Conservation (phyloP, 2,113 vertebrate genomes). For the Channa argus region DNA sequence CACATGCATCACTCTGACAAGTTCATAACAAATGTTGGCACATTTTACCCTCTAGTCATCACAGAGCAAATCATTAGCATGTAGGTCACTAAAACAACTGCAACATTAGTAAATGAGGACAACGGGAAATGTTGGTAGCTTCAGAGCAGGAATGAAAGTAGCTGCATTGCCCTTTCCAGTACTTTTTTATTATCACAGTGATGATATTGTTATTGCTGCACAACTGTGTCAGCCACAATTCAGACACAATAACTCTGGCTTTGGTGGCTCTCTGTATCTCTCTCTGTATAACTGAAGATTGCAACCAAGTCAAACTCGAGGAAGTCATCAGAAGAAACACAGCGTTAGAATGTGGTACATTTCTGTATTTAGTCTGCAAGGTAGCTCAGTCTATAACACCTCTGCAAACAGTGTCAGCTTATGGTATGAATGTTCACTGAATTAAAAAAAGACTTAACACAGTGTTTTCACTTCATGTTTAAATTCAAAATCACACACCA, state of each 20-base stretch:
- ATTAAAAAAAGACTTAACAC: no score
- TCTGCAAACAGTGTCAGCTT: neutral
- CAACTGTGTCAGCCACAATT: neutral
- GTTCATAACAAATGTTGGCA: conserved; percentile 36
- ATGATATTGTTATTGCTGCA: neutral
- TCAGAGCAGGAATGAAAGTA: neutral
- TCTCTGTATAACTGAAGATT: neutral
- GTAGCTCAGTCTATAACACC: no score
- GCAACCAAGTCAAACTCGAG: neutral
- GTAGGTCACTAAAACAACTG: conserved; percentile 11
- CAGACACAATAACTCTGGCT: no score
- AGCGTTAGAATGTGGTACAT: neutral
- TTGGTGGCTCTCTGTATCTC: no score
- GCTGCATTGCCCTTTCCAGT: neutral
- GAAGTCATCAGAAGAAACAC: neutral
- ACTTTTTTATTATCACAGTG: neutral
- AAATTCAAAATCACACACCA: no score
- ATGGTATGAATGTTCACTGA: neutral
- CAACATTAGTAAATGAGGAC: conserved; percentile 7
- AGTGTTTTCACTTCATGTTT: no score
- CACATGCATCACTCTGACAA: conserved; percentile 19
- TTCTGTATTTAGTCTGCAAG: neutral
- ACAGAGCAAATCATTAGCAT: conserved; percentile 20
- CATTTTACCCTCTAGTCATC: neutral
- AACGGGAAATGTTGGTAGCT: neutral